These are phyloP conservation scores for Ctenicera cuprea DNA, from an alignment of 2,888 invertebrate species.

Conservation along the genomic window DNA sequence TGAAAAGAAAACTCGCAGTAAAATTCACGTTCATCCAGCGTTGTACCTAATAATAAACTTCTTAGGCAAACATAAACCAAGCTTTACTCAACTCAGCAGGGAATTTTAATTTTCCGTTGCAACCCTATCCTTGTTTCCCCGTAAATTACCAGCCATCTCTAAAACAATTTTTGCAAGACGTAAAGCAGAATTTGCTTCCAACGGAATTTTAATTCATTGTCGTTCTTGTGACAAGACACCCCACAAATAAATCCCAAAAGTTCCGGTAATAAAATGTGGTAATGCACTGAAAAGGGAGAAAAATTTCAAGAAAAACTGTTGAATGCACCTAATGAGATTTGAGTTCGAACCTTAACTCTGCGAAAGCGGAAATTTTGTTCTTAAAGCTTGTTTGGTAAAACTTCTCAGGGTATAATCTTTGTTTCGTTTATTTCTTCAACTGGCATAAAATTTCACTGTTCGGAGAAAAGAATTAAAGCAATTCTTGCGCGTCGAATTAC, in stretches of 20 bases:
- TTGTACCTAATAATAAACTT: slow-evolving; percentile 3
- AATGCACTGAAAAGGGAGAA: slow-evolving; percentile 23
- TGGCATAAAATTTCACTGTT: neutral
- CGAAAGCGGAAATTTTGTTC: slow-evolving; percentile 8
- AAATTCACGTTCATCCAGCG: neutral
- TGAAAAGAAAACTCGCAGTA: slow-evolving; percentile 10
- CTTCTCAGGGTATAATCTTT: neutral
- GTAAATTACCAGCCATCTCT: neutral
- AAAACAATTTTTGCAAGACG: neutral
- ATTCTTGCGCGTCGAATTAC: slow-evolving; percentile 11
- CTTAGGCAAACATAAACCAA: neutral
- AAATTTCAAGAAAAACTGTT: slow-evolving; percentile 29
- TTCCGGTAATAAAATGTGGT: slow-evolving; percentile 36
- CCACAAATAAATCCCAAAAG: slow-evolving; percentile 24
- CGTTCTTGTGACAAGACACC: slow-evolving; percentile 16
- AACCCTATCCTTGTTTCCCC: too few species aligned
- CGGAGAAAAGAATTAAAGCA: slow-evolving; percentile 6
- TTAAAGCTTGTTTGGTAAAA: neutral
- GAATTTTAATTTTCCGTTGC: slow-evolving; percentile 2
- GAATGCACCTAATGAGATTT: slow-evolving; percentile 33
- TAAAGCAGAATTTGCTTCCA: slow-evolving; percentile 10
- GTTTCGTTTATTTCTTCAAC: neutral
- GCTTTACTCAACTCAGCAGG: neutral
- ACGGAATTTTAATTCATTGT: slow-evolving; percentile 30
- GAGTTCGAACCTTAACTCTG: slow-evolving; percentile 11